These are phyloP conservation scores for Capitulum mitella DNA, from an alignment of 2,888 invertebrate species.

Conservation along the genomic window DNA sequence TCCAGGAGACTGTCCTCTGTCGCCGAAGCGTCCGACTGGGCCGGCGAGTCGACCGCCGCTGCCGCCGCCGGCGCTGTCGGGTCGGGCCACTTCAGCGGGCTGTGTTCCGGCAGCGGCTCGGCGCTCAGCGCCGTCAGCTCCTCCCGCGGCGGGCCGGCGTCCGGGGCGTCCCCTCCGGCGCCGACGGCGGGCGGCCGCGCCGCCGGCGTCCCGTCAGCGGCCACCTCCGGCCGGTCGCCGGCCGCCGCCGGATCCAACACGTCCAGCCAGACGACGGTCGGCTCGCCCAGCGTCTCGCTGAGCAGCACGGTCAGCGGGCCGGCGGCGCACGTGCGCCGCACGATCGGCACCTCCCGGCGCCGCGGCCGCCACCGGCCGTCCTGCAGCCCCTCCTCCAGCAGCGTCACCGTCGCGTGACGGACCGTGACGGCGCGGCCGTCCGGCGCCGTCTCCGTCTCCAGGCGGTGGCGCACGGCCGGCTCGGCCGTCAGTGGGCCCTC, in stretches of 20 bases:
- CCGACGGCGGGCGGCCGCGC: background rate
- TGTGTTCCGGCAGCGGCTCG: too few species aligned
- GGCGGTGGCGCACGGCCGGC: background rate
- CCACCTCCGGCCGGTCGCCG: background rate
- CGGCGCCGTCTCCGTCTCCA: background rate
- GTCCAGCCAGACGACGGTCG: background rate
- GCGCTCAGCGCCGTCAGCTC: background rate
- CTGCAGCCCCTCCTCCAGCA: background rate
- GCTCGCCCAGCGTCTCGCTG: background rate
- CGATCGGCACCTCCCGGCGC: background rate
- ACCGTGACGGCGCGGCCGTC: background rate
- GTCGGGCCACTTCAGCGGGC: too few species aligned
- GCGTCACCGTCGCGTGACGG: background rate
- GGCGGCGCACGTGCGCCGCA: background rate
- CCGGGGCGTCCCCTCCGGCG: too few species aligned
- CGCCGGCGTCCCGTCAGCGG: background rate
- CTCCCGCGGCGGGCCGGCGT: background rate
- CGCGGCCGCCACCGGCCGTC: background rate
- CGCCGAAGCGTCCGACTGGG: background rate
- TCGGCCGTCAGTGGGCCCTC: background rate
- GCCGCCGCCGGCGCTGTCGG: background rate
- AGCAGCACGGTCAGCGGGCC: background rate
- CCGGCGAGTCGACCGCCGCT: background rate
- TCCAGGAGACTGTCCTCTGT: conserved; percentile 16
- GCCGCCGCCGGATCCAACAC: background rate